Base-by-base conservation (phyloP, 37 sponge, comb jelly and placozoan genomes). In the Dysidea cf. avara region DNA sequence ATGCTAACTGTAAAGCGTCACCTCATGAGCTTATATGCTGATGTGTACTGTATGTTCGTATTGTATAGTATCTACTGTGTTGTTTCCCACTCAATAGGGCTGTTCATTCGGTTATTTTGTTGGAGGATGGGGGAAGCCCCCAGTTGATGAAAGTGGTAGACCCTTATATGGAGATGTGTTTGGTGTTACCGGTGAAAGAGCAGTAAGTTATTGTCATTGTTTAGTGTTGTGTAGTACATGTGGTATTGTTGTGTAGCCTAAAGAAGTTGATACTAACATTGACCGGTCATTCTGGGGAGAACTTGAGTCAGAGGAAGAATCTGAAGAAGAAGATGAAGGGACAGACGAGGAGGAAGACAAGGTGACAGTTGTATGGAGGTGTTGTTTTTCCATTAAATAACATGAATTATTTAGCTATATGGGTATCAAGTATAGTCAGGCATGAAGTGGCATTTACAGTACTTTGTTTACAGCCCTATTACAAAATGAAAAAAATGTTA, bases 91-190 rank as follows among this genome's bases (percentile, higher is more conserved):
- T 43, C 30, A 32, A 0, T 43, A 91, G 91, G 83, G 88, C n/a
- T 85, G 87, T 36, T 93, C 87, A 18, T 96, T 92, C 80, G 93
- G 93, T 1, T 96, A 92, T 62, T 94, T 83, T 78, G 75, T 85
- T 66, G 98, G 94, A 85, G 99, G 99, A 12, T 97, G 99, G 99
- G 99, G 99, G 11, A 97, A 97, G 66, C 99, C 99, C 37, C 99
- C 99, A 39, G 99, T 97, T 50, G 95, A 97, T 69, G 94, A 97
- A 64, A 56, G 66, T 36, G 99, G 99, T 1, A 79, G 92, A n/a
- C 95, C 99, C n/a, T 82, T 97, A 32, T 97, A 97, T 72, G 99
- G 99, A 17, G 99, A 97, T 56, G 99, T 97, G 66, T 97, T 97
- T 79, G 99, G 99, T 5, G 74, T 94, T 7, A 49, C 16, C 52